These are phyloP conservation scores for Leptobrachium ailaonicum DNA, from an alignment of 2,113 vertebrate genomes.

Conservation along the genomic window DNA sequence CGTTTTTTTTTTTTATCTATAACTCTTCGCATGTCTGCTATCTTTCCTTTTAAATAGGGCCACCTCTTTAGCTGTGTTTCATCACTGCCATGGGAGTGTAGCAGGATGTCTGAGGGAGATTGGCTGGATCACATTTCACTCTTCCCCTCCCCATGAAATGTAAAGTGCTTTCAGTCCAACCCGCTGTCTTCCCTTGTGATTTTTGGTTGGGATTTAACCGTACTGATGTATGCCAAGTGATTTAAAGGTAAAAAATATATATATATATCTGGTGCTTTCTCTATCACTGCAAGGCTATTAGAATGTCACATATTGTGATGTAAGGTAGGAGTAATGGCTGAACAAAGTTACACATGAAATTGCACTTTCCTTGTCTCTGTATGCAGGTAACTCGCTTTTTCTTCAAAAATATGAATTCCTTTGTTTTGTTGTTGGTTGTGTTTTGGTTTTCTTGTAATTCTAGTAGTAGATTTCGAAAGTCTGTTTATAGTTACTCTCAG, in stretches of 20 bases:
- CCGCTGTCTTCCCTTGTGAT: not conserved
- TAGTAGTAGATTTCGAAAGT: no score
- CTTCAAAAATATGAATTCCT: not conserved
- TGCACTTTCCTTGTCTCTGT: not conserved
- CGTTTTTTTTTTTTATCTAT: not conserved
- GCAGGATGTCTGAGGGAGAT: not conserved
- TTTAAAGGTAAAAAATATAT: no score
- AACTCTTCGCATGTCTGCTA: not conserved
- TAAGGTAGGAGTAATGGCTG: not conserved
- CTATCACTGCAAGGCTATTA: not conserved
- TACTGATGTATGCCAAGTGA: no score
- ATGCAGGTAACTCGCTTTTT: not conserved
- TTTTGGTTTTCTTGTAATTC: no score
- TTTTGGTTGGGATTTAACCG: not conserved
- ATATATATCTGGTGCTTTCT: not conserved
- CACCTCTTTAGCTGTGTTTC: not conserved
- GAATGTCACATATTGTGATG: not conserved
- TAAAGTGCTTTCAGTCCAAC: conserved; percentile 4
- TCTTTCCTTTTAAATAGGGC: not conserved
- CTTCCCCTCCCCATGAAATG: not conserved
- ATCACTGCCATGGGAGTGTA: conserved; percentile 4
- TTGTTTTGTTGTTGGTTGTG: no score
- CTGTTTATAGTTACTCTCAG: no score
- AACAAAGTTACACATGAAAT: not conserved
- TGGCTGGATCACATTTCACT: conserved; percentile 8